A percentile compares a stretch with the other conserved stretches of the same genome.
phyloP scores from a whole-genome alignment of 2,888 invertebrate genomes.

The Noctua comes region DNA sequence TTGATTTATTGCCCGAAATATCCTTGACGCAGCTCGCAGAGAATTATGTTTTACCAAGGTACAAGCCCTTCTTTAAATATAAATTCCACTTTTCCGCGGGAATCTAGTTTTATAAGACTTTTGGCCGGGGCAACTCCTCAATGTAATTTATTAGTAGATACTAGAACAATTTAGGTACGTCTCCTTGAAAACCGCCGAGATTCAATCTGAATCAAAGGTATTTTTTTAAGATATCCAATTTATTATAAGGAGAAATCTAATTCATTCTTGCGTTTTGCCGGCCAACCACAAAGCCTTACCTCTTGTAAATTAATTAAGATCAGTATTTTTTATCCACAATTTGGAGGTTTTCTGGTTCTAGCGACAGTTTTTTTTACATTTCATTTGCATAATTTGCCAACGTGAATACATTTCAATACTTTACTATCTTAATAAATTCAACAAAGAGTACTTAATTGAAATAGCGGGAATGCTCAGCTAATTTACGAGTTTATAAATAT shows the following conservation, averaged over 20 bases:
- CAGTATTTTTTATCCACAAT: constrained; percentile 44
- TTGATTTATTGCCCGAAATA: constrained; percentile 82
- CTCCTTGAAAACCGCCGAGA: constrained; percentile 43
- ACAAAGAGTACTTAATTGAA: constrained; percentile 44
- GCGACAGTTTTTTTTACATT: constrained; percentile 51
- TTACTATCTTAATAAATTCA: constrained; percentile 26
- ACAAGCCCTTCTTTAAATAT: constrained; percentile 56
- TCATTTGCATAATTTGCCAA: constrained; percentile 37
- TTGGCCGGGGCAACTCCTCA: constrained; percentile 33
- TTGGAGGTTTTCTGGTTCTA: constrained; percentile 29
- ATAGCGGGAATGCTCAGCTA: constrained; percentile 11
- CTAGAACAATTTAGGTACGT: constrained; percentile 18
- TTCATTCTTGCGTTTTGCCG: constrained; percentile 39
- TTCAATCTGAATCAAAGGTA: constrained; percentile 35
- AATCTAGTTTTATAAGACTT: constrained; percentile 50
- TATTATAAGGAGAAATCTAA: constrained; percentile 32
- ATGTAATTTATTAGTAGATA: constrained; percentile 50
- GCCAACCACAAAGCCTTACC: constrained; percentile 32
- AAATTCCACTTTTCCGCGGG: constrained; percentile 36
- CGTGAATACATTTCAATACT: constrained; percentile 50
- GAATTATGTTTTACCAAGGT: constrained; percentile 74
- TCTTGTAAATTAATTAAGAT: constrained; percentile 55
- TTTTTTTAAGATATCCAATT: constrained; percentile 48
- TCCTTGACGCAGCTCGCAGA: constrained; percentile 74
- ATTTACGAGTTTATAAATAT: constrained; percentile 3